Evolutionary conservation across 2,888 invertebrate genomes (phyloP).

Genomic region (Entomobrya multifasciata): DNA sequence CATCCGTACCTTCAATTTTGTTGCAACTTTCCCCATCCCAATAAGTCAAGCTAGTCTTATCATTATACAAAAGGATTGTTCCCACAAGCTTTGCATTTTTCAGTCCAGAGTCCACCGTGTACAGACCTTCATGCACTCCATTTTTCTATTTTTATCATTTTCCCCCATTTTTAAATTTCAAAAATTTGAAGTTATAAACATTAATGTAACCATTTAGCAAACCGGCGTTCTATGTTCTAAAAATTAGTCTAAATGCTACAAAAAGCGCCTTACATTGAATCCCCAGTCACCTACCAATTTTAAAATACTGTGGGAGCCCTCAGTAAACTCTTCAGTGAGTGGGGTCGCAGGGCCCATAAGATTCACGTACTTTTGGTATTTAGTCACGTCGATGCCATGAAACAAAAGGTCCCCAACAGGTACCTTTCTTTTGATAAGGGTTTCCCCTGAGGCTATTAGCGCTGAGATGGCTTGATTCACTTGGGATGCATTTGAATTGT

Average conservation of each 20-base stretch:
- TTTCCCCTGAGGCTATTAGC: constrained; percentile 60
- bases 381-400: constrained; percentile 70
- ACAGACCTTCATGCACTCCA: constrained; percentile 73
- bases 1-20: constrained; percentile 69
- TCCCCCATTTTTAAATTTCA: too few species aligned
- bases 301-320: constrained; percentile 67
- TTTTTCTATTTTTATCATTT: constrained; percentile 61
- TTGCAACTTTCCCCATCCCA: constrained; percentile 74
- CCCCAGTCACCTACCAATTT: constrained; percentile 67
- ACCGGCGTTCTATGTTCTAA: too few species aligned
- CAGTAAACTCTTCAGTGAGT: constrained; percentile 62
- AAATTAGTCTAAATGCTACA: too few species aligned
- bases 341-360: constrained; percentile 66
- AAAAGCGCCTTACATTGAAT: too few species aligned
- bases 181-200: too few species aligned
- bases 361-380: constrained; percentile 66
- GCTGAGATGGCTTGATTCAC: constrained; percentile 65
- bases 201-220: too few species aligned
- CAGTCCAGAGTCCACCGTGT: constrained; percentile 72
- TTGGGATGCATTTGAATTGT: constrained; percentile 1
- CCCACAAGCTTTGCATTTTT: constrained; percentile 55
- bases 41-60: constrained; percentile 22
- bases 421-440: constrained; percentile 52
- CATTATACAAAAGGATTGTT: constrained; percentile 67
- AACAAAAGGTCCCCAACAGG: constrained; percentile 74